These are phyloP conservation scores for Zelostemma sp. DNA, from an alignment of 1,140 invertebrate species.

Conservation along the genomic window DNA sequence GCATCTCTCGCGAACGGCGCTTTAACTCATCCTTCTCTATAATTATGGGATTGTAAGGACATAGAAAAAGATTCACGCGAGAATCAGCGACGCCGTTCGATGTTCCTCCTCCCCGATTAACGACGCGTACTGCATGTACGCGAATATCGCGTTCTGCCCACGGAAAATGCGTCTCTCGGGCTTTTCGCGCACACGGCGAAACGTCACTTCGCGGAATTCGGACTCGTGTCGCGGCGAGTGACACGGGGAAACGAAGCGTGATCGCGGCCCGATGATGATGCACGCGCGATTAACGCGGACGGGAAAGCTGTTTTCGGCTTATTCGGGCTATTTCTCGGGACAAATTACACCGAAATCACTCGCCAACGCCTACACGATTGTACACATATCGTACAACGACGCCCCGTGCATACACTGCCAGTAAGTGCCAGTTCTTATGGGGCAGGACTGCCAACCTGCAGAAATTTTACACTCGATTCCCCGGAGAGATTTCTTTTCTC, in stretches of 20 bases:
- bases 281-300: too few species aligned
- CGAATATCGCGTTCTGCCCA: background rate
- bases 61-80: too few species aligned
- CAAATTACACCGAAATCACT: too few species aligned
- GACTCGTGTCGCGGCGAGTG: slow-evolving; percentile 7
- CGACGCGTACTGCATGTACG: background rate
- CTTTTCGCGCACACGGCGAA: slow-evolving; percentile 6
- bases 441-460: background rate
- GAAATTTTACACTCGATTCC: too few species aligned
- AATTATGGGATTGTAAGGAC: too few species aligned
- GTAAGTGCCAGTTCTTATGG: background rate
- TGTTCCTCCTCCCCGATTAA: background rate
- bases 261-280: slow-evolving; percentile 1
- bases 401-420: slow-evolving; percentile 18
- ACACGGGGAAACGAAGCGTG: background rate
- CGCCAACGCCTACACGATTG: slow-evolving; percentile 47
- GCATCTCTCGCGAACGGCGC: slow-evolving; percentile 17
- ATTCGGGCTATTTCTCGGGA: background rate
- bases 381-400: slow-evolving; percentile 42
- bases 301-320: too few species aligned
- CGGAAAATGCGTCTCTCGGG: background rate
- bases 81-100: slow-evolving; percentile 4
- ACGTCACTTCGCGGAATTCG: slow-evolving; percentile 34
- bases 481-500: too few species aligned
- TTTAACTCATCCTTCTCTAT: too few species aligned